A percentile compares a stretch with the other conserved stretches of the same genome.
These are phyloP conservation scores for Dermatophagoides farinae DNA, from an alignment of 1,140 invertebrate genomes.

Conservation along the genomic window DNA sequence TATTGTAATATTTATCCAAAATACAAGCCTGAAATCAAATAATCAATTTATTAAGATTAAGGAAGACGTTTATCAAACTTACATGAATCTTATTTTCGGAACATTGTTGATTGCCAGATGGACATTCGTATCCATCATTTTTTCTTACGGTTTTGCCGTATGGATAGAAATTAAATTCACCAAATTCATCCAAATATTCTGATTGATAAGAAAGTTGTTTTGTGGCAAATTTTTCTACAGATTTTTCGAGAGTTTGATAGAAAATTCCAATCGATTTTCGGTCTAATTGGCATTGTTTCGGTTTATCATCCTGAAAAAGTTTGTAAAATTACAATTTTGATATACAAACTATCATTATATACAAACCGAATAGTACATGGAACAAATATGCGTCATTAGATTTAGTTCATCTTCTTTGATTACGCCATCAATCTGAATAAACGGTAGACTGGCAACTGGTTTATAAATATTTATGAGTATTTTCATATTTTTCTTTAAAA, in stretches of 20 bases:
- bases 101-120: neutral
- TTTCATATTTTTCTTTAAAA: neutral
- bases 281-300: neutral
- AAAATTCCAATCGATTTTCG: neutral
- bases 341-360: neutral
- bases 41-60: neutral
- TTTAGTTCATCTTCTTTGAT: neutral
- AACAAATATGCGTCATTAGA: neutral
- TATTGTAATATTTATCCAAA: constrained; percentile 1
- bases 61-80: neutral
- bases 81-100: constrained; percentile 5
- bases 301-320: neutral
- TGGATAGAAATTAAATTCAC: neutral
- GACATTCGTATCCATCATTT: neutral
- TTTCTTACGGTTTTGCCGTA: neutral
- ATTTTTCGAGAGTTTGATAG: neutral
- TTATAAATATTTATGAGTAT: neutral
- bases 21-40: constrained; percentile 1
- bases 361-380: neutral
- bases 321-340: neutral
- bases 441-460: neutral
- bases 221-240: neutral
- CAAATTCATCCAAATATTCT: constrained; percentile 8
- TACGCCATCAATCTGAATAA: neutral
- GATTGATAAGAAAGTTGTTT: neutral